Base-by-base conservation (phyloP, 2,888 invertebrate genomes). In the Nebria salina region DNA sequence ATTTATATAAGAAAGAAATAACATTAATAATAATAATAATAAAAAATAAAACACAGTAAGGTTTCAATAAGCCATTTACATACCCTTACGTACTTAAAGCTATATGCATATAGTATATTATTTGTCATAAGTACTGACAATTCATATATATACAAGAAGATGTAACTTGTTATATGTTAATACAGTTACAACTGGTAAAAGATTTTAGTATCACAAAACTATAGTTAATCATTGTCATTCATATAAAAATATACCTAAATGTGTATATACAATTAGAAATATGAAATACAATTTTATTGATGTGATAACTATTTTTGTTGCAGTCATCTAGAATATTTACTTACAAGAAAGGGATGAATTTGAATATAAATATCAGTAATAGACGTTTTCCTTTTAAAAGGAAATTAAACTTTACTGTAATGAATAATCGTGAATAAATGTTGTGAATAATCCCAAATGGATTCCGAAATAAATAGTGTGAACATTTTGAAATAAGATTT, bases 61-160 rank as follows among this genome's bases (percentile, higher is more conserved):
- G 70, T 75, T 25, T 65, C 20, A 77, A 43, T 75, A 80, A 80
- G 75, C 80, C 73, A 54, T 72, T 79, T 75, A 66, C 74, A 79
- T 65, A 74, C 75, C 79, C 75, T 75, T 80, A 80, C 80, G 66
- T 64, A 66, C 78, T 79, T 79, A 79, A 74, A 79, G 75, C 75
- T 79, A 79, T 25, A 13, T 25, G 25, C 8, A 11, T 66, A 66
- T 25, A 66, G 34, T 34, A 34, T 34, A 34, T 34, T 34, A 54
- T 1, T 54, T 54, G 54, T 54, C 54, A 54, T 8, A 54, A 54
- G 8, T 7, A 54, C 54, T 54, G 54, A 54, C 54, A 11, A 54
- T 13, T 54, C 54, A 13, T 54, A 54, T 54, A 34, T 34, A 54
- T 54, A 54, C 7, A 54, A 54, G 54, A 54, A 3, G 54, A 11